phyloP scores from a whole-genome alignment of 64 coral and sea anemone species.

The Trachythela sp. region DNA sequence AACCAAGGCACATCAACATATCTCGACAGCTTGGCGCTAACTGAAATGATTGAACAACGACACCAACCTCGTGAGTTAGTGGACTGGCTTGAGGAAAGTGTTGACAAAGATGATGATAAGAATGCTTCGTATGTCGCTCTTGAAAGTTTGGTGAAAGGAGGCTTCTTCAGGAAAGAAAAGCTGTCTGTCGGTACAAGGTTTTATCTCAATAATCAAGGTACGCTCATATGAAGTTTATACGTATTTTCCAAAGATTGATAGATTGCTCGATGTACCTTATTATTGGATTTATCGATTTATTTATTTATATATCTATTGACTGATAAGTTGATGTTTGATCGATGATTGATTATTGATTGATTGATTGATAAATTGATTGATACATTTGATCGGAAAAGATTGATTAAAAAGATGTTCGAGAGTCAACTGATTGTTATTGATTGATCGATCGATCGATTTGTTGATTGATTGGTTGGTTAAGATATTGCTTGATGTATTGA shows the following conservation, averaged over 20 bases:
- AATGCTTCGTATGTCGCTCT: neutral
- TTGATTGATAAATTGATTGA: no score
- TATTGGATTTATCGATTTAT: no score
- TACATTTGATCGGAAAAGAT: no score
- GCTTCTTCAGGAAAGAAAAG: neutral
- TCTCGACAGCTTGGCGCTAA: neutral
- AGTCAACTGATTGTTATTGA: no score
- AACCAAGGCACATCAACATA: neutral
- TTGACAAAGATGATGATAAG: neutral
- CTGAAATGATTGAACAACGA: neutral
- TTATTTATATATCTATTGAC: no score
- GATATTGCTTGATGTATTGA: no score
- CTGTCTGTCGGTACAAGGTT: neutral
- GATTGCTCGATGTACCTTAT: neutral
- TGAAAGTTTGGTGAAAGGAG: neutral
- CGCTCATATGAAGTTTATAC: neutral
- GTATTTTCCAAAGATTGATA: neutral
- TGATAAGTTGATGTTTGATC: no score
- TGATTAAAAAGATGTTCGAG: no score
- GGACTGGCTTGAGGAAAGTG: slow-evolving; percentile 5
- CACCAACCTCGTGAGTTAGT: neutral
- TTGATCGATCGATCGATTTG: no score
- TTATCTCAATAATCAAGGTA: slow-evolving; percentile 1
- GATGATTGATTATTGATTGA: no score
- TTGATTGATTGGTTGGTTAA: no score